Evolutionary conservation across 2,797 vertebrate species (phyloP), one percentile per base, ranked within the genome.

Genomic region (Rhodeus uyekii): DNA sequence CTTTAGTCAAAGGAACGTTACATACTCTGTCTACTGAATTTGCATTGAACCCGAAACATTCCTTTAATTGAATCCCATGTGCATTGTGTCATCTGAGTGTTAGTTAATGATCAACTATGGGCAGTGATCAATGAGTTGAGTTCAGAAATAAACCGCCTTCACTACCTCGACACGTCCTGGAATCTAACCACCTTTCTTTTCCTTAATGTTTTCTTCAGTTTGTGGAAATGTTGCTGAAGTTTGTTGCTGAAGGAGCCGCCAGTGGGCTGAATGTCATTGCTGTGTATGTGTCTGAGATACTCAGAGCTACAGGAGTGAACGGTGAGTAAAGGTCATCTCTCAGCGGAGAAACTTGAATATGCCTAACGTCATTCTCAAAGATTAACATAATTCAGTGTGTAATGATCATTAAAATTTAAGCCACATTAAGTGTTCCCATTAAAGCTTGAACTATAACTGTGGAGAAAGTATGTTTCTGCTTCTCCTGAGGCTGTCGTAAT

Each of bases 251-350:
- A 83, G 95, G 95, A 77, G 94, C 93, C 39, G 94, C 95, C 75
- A 95, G 93, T 9, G 95, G 95, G 83, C 92, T 95, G 63, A 95
- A 95, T 2, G 94, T 95, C 89, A 94, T 95, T 4, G 93, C 93
- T 1, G 94, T 94, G 53, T 95, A 93, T 34, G 89, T 94, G 83
- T 88, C 93, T 1, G 95, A 95, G 90, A 93, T 95, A 85, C 92
- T 95, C 86, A 87, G 92, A 82, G 94, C 92, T 64, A 93, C 92
- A 9, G 95, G 94, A 88, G 86, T 94, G 3, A 90, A 92, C 14
- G 93, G 95, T 95, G 88, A 88, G 95, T 93, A 76, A 55, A 36
- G 22, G 46, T 53, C 55, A 22, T 12, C 27, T 44, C 38, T 68
- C 48, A 32, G 48, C 50, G 1, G n/a, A 22, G 38, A 18, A 48